phyloP scores from a whole-genome alignment of 2,797 vertebrate genomes.

The Sebastolobus altivelis region DNA sequence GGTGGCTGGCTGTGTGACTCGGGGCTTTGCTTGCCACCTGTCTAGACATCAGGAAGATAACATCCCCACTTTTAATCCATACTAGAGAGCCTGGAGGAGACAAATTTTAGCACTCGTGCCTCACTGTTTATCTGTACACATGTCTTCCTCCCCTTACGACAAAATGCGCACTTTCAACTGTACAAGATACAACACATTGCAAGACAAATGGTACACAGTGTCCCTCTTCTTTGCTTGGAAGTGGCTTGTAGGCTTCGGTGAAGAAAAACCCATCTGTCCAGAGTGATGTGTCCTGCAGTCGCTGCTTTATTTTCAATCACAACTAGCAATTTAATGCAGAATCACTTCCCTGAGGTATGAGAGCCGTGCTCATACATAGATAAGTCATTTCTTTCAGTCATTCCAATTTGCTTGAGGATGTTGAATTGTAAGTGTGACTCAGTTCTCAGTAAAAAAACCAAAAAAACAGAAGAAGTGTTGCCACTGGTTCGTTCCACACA shows the following conservation, averaged over 20 bases:
- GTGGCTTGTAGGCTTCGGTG: slow-evolving; percentile 45
- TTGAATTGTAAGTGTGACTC: slow-evolving; percentile 57
- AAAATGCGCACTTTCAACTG: slow-evolving; percentile 49
- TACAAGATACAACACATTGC: slow-evolving; percentile 38
- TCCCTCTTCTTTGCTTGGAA: slow-evolving; percentile 30
- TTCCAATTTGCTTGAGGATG: slow-evolving; percentile 65
- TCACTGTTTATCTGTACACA: slow-evolving; percentile 61
- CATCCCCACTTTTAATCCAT: slow-evolving; percentile 71
- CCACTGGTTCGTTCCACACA: slow-evolving; percentile 50
- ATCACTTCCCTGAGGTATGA: slow-evolving; percentile 65
- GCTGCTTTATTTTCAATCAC: slow-evolving; percentile 74
- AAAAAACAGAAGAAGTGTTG: slow-evolving; percentile 7
- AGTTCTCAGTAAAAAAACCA: slow-evolving; percentile 27
- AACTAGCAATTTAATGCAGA: slow-evolving; percentile 68
- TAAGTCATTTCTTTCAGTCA: slow-evolving; percentile 61
- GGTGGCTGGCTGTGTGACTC: slow-evolving; percentile 53
- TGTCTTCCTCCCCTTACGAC: slow-evolving; percentile 14
- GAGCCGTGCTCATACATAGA: slow-evolving; percentile 63
- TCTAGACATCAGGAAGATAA: slow-evolving; percentile 79
- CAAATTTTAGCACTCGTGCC: slow-evolving; percentile 53
- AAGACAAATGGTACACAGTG: slow-evolving; percentile 50
- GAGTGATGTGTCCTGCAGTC: slow-evolving; percentile 45
- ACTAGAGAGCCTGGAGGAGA: slow-evolving; percentile 61
- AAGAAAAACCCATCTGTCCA: slow-evolving; percentile 66
- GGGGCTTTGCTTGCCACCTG: slow-evolving; percentile 73